phyloP scores from a whole-genome alignment of 2,797 vertebrate species.

The Falco naumanni region DNA sequence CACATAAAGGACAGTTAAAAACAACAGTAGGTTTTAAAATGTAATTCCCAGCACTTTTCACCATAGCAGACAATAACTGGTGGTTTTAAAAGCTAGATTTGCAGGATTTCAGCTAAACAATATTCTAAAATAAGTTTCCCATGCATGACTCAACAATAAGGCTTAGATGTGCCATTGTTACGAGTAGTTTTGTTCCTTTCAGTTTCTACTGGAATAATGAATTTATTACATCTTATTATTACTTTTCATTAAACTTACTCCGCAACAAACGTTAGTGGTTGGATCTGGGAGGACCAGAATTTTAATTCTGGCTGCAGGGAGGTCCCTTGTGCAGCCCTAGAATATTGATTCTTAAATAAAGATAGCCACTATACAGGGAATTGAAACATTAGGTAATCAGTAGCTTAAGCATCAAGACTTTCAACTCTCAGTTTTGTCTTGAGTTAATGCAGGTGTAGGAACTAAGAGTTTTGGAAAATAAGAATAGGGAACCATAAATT shows the following conservation, averaged over 20 bases:
- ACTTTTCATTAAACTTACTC: neutral
- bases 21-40: neutral
- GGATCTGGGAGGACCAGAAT: neutral
- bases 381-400: neutral
- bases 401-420: neutral
- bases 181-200: neutral
- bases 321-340: neutral
- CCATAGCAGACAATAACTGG: neutral
- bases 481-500: neutral
- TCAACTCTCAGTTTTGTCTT: neutral
- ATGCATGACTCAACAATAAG: neutral
- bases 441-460: neutral
- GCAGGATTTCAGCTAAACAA: neutral
- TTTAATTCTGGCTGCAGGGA: neutral
- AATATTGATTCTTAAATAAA: neutral
- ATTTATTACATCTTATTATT: neutral
- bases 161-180: neutral
- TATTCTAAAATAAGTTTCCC: neutral
- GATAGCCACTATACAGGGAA: neutral
- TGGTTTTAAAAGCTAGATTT: neutral
- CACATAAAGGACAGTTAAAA: neutral
- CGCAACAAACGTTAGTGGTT: neutral
- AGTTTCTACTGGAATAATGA: neutral
- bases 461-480: neutral
- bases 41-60: neutral